Evolutionary conservation across 2,888 invertebrate species (phyloP).

Genomic region (Scaeva pyrastri): DNA sequence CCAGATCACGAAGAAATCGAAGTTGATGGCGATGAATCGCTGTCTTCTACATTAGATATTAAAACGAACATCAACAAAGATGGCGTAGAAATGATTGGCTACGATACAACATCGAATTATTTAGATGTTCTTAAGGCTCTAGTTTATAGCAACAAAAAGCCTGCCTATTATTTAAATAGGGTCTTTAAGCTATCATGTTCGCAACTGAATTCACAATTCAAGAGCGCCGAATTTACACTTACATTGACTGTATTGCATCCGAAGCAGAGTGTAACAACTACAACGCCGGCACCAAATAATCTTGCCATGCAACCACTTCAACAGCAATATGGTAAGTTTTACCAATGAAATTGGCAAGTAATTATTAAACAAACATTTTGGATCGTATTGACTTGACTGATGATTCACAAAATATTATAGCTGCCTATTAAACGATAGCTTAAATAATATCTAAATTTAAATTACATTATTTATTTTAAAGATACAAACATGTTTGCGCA

Average conservation of each 20-base stretch:
- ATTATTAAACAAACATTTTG: background rate
- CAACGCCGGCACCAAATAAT: slow-evolving; percentile 87
- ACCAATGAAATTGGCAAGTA: background rate
- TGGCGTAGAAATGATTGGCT: slow-evolving; percentile 87
- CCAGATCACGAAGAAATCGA: slow-evolving; percentile 94
- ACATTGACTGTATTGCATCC: slow-evolving; percentile 96
- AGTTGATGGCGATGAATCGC: slow-evolving; percentile 82
- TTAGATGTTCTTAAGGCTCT: slow-evolving; percentile 84
- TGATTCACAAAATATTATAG: no score
- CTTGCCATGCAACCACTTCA: slow-evolving; percentile 82
- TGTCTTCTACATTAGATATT: slow-evolving; percentile 83
- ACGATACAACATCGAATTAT: slow-evolving; percentile 82
- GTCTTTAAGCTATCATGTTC: slow-evolving; percentile 98
- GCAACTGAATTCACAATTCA: slow-evolving; percentile 95
- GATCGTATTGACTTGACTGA: no score
- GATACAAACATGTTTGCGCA: slow-evolving; percentile 84
- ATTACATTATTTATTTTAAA: slow-evolving; percentile 76
- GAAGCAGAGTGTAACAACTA: slow-evolving; percentile 85
- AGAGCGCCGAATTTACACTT: slow-evolving; percentile 97
- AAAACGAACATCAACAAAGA: slow-evolving; percentile 93
- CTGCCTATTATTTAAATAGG: slow-evolving; percentile 97
- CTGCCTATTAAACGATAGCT: no score
- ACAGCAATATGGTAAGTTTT: slow-evolving; percentile 72
- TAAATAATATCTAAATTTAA: no score
- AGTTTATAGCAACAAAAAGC: slow-evolving; percentile 97